Evolutionary conservation across 2,797 vertebrate genomes (phyloP), one percentile per base, ranked within the genome.

Genomic region (Sphenopsis melanotis): DNA sequence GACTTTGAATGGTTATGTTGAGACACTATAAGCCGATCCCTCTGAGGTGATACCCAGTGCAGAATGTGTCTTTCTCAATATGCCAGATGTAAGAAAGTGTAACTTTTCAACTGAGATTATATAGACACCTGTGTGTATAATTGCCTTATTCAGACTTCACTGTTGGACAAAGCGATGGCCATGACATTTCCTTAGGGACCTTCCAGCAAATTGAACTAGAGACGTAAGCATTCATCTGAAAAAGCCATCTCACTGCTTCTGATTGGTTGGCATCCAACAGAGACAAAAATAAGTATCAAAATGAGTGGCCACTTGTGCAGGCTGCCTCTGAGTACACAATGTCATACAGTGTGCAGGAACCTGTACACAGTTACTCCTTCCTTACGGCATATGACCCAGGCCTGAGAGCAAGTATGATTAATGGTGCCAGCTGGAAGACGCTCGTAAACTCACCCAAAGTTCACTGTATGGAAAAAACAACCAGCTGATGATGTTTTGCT

Each of bases 361-460:
- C 10, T 49, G 34, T 49, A 56, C 26, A 44, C 22, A 4, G 29
- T 46, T 50, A 42, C 10, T 49, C n/a, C 19, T 70, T 37, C 50
- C 16, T 26, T 2, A 59, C 12, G 50, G 17, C 2, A 0, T 3
- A 14, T 71, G 70, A 52, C 27, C 39, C 0, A 0, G 24, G 44
- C 41, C 68, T 22, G 41, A 83, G 47, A 82, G 49, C 11, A 42
- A 0, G 0, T 16, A 3, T 12, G 30, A 79, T 69, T 61, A 78
- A 83, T 0, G 0, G 30, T 82, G 66, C 20, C 72, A 72, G 55
- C 24, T 75, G 66, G 66, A 91, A 94, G 84, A 55, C 0, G 0
- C 36, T 87, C 2, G 0, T 61, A 20, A 91, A 87, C 39, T 53
- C 11, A 23, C 11, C 9, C 18, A 15, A 57, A 72, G 24, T 79